Evolutionary conservation across 2,888 invertebrate species (phyloP).

Genomic region (Patella pellucida): DNA sequence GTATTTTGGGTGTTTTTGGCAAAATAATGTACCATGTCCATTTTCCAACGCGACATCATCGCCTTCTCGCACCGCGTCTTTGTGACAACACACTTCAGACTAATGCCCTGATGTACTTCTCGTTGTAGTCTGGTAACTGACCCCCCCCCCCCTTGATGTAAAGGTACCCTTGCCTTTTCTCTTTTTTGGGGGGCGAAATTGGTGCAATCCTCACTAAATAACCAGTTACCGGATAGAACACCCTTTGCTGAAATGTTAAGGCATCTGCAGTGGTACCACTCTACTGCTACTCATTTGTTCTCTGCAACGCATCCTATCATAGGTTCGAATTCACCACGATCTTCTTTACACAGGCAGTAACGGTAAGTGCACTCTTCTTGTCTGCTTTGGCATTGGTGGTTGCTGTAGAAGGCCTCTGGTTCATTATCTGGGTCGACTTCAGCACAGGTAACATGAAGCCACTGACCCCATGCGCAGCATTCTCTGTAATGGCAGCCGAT

Average conservation of each 20-base stretch:
- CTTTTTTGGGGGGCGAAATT: constrained; percentile 9
- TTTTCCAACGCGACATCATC: constrained; percentile 40
- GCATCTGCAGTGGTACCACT: constrained; percentile 28
- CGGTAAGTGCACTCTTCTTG: constrained; percentile 6
- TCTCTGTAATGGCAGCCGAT: constrained; percentile 28
- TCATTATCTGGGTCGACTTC: constrained; percentile 24
- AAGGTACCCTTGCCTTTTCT: not conserved
- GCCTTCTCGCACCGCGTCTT: constrained; percentile 43
- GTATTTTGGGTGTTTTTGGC: constrained; percentile 33
- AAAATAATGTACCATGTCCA: no score
- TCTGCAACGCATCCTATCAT: constrained; percentile 37
- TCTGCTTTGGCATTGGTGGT: constrained; percentile 20
- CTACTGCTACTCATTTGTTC: constrained; percentile 24
- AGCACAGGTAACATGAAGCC: constrained; percentile 31
- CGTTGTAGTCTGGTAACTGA: constrained; percentile 12
- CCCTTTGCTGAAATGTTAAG: not conserved
- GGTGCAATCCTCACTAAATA: constrained; percentile 29
- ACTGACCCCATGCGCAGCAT: constrained; percentile 29
- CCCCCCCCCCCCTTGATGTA: not conserved
- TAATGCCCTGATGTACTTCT: constrained; percentile 28
- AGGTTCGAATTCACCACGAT: constrained; percentile 28
- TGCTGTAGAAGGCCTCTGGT: constrained; percentile 25
- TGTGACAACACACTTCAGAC: constrained; percentile 36
- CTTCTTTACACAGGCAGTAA: constrained; percentile 30
- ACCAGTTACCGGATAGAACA: constrained; percentile 33